Percentiles rank a stretch among this genome's conserved stretches.
Evolutionary conservation across 92 coral and sea anemone species (phyloP).

Genomic region (Palythoa grandis): DNA sequence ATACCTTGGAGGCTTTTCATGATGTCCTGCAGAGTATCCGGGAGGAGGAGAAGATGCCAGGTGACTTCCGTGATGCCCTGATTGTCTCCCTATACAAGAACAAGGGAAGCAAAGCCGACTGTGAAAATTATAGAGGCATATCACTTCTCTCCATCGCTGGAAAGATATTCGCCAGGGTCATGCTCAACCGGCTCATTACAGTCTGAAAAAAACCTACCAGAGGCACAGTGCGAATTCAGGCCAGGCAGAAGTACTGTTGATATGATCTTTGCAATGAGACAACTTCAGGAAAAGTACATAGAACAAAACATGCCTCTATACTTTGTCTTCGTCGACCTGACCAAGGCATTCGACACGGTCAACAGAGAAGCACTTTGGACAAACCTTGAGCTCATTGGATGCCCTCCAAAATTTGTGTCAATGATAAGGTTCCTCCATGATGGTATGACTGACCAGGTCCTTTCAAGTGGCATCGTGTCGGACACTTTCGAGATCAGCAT

Average conservation of each 20-base stretch:
- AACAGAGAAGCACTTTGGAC: too few species aligned
- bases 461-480: slow-evolving; percentile 4
- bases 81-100: slow-evolving; percentile 49
- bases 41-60: too few species aligned
- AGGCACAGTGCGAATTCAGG: slow-evolving; percentile 46
- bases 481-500: slow-evolving; percentile 11
- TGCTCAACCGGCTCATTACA: slow-evolving; percentile 49
- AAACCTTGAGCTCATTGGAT: slow-evolving; percentile 28
- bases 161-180: slow-evolving; percentile 44
- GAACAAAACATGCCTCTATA: slow-evolving; percentile 14
- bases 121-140: too few species aligned
- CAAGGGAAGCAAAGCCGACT: slow-evolving; percentile 40
- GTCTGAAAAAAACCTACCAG: slow-evolving; percentile 5
- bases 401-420: slow-evolving; percentile 40
- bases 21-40: too few species aligned
- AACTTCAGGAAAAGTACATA: too few species aligned
- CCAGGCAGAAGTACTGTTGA: slow-evolving; percentile 25
- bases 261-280: slow-evolving; percentile 38
- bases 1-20: too few species aligned
- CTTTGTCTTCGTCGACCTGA: slow-evolving; percentile 27
- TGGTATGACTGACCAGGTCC: slow-evolving; percentile 16
- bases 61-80: slow-evolving; percentile 24
- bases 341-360: too few species aligned
- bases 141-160: slow-evolving; percentile 24
- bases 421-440: slow-evolving; percentile 9